A percentile compares a stretch with the other conserved stretches of the same genome.
phyloP scores from a whole-genome alignment of 30 jellyfish, hydroid and myxozoan genomes.

The Chrysaora quinquecirrha region DNA sequence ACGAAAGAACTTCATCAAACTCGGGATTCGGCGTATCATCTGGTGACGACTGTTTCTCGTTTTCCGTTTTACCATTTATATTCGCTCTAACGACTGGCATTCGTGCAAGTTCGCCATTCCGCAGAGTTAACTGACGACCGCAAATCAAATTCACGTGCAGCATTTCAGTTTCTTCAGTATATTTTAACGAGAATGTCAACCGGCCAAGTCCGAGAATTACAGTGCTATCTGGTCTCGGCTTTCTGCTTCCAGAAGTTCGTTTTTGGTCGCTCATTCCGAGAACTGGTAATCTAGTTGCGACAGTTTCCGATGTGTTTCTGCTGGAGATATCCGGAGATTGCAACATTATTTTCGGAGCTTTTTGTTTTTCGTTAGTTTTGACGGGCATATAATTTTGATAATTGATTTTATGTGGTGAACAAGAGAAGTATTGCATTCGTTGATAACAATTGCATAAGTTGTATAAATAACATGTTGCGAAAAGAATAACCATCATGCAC shows the following conservation, averaged over 20 bases:
- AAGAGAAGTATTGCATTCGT: constrained; percentile 19
- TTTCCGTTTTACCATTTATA: constrained; percentile 50
- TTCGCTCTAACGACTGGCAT: constrained; percentile 78
- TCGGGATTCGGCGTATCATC: constrained; percentile 96
- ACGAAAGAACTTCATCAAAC: constrained; percentile 83
- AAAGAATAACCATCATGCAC: constrained; percentile 21
- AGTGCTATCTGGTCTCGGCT: constrained; percentile 84
- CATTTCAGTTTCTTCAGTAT: constrained; percentile 40
- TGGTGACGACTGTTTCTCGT: constrained; percentile 84
- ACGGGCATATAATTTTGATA: constrained; percentile 17
- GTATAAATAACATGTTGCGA: constrained; percentile 53
- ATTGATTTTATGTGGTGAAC: constrained; percentile 18
- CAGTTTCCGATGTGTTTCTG: not conserved
- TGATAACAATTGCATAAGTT: constrained; percentile 49
- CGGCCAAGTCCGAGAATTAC: constrained; percentile 75
- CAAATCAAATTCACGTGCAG: constrained; percentile 74
- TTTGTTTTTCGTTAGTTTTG: not conserved
- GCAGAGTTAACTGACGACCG: constrained; percentile 82
- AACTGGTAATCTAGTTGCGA: constrained; percentile 44
- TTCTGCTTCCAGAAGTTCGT: constrained; percentile 19
- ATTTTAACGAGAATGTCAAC: constrained; percentile 63
- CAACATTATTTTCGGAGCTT: not conserved
- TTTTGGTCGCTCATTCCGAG: constrained; percentile 22
- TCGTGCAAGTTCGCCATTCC: constrained; percentile 72
- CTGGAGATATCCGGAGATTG: no score